These are phyloP conservation scores for Phoenicopterus ruber DNA, from an alignment of 2,113 vertebrate species.

Conservation along the genomic window DNA sequence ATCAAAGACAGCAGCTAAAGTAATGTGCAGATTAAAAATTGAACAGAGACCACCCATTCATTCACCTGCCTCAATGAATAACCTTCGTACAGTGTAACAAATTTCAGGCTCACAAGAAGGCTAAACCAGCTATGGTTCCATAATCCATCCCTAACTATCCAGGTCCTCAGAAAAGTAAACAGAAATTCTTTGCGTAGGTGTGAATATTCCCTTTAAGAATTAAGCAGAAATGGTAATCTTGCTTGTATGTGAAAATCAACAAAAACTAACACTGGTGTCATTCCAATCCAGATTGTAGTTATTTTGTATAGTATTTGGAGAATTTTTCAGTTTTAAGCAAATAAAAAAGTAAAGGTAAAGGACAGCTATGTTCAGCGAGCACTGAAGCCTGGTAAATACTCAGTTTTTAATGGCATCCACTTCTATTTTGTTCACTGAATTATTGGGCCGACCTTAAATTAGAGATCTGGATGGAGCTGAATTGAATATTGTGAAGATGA, in stretches of 20 bases:
- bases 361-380: not conserved
- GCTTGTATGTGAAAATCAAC: not conserved
- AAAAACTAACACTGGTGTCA: not conserved
- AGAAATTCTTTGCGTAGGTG: not conserved
- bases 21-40: not conserved
- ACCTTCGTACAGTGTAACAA: not conserved
- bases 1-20: not conserved
- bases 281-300: not conserved
- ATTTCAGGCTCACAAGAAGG: not conserved
- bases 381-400: slow-evolving; percentile 46
- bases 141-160: not conserved
- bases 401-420: slow-evolving; percentile 49
- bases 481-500: slow-evolving; percentile 48
- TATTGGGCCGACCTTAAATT: slow-evolving; percentile 61
- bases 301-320: not conserved
- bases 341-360: slow-evolving; percentile 13
- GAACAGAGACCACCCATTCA: not conserved
- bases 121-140: not conserved
- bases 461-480: slow-evolving; percentile 53
- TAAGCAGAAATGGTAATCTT: not conserved
- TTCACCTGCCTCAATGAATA: not conserved
- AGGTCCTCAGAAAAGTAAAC: not conserved
- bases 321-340: not conserved
- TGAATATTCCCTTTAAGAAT: not conserved
- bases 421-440: slow-evolving; percentile 57